Conservation (phyloP, 2,888 invertebrate species). For the Aphodius granarius region DNA sequence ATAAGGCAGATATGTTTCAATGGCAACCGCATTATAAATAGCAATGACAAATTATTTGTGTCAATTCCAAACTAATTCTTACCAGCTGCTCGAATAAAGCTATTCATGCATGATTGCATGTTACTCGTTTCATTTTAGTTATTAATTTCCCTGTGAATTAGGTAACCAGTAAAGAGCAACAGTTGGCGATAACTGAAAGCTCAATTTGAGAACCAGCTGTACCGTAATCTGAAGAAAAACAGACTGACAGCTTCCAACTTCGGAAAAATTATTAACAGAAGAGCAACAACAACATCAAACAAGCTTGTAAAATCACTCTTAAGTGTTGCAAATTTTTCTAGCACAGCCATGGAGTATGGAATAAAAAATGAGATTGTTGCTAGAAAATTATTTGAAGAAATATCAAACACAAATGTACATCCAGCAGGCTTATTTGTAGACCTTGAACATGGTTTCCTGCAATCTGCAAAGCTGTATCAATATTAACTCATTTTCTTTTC, state of each 20-base stretch:
- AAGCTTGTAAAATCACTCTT: slow-evolving; percentile 21
- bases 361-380: not conserved
- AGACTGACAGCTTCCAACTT: slow-evolving; percentile 24
- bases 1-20: no score
- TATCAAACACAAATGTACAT: not conserved
- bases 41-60: no score
- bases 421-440: slow-evolving; percentile 8
- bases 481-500: not conserved
- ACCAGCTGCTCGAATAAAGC: no score
- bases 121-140: no score
- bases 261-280: slow-evolving; percentile 16
- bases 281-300: slow-evolving; percentile 15
- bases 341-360: slow-evolving; percentile 15
- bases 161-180: no score
- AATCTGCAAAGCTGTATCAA: not conserved
- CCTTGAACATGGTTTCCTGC: slow-evolving; percentile 8
- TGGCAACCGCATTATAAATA: no score
- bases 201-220: slow-evolving; percentile 16
- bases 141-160: no score
- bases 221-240: slow-evolving; percentile 8
- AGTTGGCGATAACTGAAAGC: no score
- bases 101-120: no score
- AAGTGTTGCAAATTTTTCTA: not conserved
- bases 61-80: no score
- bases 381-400: not conserved